phyloP scores from a whole-genome alignment of 1,140 invertebrate genomes.

The Drosophila sp. region DNA sequence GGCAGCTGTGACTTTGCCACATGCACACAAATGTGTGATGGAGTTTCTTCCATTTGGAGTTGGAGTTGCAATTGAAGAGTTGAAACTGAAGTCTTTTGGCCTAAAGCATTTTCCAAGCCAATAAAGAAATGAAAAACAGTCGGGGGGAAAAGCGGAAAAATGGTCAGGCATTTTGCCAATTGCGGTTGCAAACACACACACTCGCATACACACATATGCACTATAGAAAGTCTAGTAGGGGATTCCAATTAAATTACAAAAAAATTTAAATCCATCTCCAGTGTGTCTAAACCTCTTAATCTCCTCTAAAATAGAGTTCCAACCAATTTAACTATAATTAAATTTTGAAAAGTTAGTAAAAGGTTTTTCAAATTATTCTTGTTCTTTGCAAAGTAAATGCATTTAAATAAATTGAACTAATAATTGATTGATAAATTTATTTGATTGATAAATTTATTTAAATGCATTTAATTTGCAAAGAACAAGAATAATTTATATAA shows the following conservation, averaged over 20 bases:
- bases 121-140: background rate
- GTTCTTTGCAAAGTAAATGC: too few relatives aligned
- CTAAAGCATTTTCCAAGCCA: conserved; percentile 15
- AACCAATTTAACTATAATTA: too few relatives aligned
- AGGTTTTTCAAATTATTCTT: too few relatives aligned
- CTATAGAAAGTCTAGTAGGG: background rate
- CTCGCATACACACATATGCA: background rate
- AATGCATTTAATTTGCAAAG: too few relatives aligned
- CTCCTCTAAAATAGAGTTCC: too few relatives aligned
- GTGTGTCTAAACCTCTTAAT: too few relatives aligned
- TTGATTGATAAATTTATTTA: too few relatives aligned
- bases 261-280: too few relatives aligned
- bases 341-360: too few relatives aligned
- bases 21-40: background rate
- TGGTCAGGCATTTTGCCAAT: background rate
- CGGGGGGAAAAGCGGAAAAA: background rate
- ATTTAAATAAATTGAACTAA: too few relatives aligned
- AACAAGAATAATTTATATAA: too few relatives aligned
- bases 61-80: background rate
- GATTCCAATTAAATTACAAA: background rate
- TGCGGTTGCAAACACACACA: background rate
- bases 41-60: background rate
- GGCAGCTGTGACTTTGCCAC: conserved; percentile 41
- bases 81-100: background rate
- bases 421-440: too few relatives aligned